These are phyloP conservation scores for Dolichopus griseipennis DNA, from an alignment of 2,888 invertebrate genomes.

Conservation along the genomic window DNA sequence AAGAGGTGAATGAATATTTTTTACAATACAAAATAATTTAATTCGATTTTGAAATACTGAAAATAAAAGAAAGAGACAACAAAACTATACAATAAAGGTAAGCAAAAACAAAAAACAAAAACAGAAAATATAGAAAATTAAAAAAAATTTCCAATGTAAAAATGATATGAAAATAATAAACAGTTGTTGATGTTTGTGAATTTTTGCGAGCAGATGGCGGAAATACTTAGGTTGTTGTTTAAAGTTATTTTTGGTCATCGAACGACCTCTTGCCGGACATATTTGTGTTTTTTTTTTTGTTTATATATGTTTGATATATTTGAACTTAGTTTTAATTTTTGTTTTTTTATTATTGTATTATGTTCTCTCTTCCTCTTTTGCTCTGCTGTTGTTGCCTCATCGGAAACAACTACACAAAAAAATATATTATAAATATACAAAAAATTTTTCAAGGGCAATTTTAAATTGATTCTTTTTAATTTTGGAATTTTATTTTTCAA, in stretches of 20 bases:
- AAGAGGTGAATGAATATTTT: too few relatives aligned
- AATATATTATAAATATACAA: not conserved
- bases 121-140: not conserved
- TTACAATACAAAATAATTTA: too few relatives aligned
- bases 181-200: not conserved
- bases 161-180: not conserved
- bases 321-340: too few relatives aligned
- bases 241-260: constrained; percentile 8
- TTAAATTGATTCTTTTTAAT: not conserved
- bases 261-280: constrained; percentile 9
- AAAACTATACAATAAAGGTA: not conserved
- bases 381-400: too few relatives aligned
- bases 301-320: too few relatives aligned
- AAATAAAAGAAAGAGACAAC: not conserved
- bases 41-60: not conserved
- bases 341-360: too few relatives aligned
- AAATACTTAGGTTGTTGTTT: not conserved
- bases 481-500: too few relatives aligned
- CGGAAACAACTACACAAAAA: not conserved
- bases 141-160: too few relatives aligned
- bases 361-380: too few relatives aligned
- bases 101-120: not conserved
- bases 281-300: not conserved
- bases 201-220: not conserved
- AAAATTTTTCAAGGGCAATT: not conserved